Evolutionary conservation across 2,797 vertebrate species (phyloP).

Genomic region (Falco concolor): DNA sequence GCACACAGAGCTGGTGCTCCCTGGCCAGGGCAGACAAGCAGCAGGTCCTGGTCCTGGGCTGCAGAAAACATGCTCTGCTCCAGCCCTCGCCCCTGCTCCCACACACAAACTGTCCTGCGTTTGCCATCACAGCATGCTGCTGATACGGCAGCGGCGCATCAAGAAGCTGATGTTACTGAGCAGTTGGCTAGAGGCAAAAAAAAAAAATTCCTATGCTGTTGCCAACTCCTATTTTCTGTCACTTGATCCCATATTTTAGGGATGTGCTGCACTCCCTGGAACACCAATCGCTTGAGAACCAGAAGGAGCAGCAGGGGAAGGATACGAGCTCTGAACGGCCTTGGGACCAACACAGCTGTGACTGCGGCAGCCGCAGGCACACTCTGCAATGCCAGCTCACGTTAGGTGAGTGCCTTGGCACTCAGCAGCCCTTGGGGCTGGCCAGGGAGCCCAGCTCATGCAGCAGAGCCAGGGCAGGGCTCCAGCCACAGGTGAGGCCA

Average conservation of each 20-base stretch:
- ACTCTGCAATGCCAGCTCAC: background rate
- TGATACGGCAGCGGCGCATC: fast-evolving
- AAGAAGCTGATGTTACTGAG: background rate
- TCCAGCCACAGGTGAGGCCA: fast-evolving
- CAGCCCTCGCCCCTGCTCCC: background rate
- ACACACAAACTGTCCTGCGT: fast-evolving
- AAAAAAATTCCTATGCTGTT: background rate
- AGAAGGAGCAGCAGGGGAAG: background rate
- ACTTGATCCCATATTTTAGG: background rate
- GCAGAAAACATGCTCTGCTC: background rate
- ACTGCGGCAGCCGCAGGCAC: background rate
- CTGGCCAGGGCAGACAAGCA: background rate
- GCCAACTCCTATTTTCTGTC: background rate
- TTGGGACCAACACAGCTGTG: background rate
- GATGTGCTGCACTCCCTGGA: background rate
- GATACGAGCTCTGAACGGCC: background rate
- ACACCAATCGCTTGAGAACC: fast-evolving
- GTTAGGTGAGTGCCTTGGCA: fast-evolving
- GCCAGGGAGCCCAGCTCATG: background rate
- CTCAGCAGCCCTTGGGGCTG: background rate
- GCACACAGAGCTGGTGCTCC: background rate
- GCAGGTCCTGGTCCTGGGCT: background rate
- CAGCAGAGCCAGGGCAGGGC: background rate
- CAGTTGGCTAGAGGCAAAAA: background rate
- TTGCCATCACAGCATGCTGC: background rate